phyloP scores from a whole-genome alignment of 1,140 invertebrate species.

The Lasioglossum albipes region DNA sequence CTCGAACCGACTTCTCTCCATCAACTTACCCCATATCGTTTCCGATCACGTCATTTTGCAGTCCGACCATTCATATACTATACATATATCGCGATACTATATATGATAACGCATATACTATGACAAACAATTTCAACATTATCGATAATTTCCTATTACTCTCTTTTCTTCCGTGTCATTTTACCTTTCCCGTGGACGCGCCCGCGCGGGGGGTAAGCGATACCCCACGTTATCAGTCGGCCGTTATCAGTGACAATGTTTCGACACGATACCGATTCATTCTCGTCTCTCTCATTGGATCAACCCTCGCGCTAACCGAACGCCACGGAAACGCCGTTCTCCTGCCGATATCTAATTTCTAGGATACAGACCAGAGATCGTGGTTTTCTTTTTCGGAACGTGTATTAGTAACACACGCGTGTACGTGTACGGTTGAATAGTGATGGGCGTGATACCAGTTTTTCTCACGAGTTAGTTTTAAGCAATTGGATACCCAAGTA shows the following conservation, averaged over 20 bases:
- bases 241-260: not conserved
- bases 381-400: too few relatives aligned
- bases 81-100: constrained; percentile 54
- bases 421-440: too few relatives aligned
- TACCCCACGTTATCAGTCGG: constrained; percentile 28
- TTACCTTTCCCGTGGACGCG: not conserved
- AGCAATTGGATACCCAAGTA: too few relatives aligned
- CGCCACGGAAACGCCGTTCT: too few relatives aligned
- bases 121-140: constrained; percentile 64
- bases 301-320: not conserved
- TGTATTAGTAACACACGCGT: too few relatives aligned
- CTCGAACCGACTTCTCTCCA: not conserved
- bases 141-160: constrained; percentile 56
- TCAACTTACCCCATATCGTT: constrained; percentile 15
- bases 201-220: constrained; percentile 15
- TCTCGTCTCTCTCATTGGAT: not conserved
- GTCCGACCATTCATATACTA: constrained; percentile 58
- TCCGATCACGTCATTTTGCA: constrained; percentile 38
- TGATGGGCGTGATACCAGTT: too few relatives aligned
- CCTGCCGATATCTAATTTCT: too few relatives aligned
- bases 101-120: constrained; percentile 63
- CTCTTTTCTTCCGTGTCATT: constrained; percentile 8
- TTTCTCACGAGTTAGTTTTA: too few relatives aligned
- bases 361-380: too few relatives aligned
- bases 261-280: not conserved